A percentile compares a stretch with the other conserved stretches of the same genome.
Conservation (phyloP, 2,113 vertebrate species). For the Globicephala melas region DNA sequence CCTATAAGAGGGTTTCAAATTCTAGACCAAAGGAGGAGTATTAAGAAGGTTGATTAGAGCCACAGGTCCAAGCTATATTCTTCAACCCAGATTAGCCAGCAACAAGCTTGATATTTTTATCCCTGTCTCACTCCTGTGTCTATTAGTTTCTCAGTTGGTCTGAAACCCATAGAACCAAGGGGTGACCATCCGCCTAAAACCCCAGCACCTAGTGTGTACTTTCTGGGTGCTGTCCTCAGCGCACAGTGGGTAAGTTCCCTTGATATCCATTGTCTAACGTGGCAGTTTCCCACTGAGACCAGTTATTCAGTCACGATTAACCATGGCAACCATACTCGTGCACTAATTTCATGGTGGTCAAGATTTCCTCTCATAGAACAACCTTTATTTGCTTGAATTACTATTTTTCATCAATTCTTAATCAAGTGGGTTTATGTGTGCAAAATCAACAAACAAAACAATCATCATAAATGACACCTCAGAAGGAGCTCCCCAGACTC, state of each 20-base stretch:
- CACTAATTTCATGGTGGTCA: slow-evolving; percentile 65
- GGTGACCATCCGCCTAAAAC: background rate
- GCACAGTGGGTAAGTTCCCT: background rate
- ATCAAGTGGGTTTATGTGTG: slow-evolving; percentile 62
- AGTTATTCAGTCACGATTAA: slow-evolving; percentile 45
- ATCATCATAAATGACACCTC: background rate
- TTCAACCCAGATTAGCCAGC: background rate
- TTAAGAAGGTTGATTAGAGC: background rate
- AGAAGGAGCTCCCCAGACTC: background rate
- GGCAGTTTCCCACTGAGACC: slow-evolving; percentile 35
- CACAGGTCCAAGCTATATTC: background rate
- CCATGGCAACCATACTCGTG: slow-evolving; percentile 47
- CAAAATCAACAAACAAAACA: slow-evolving; percentile 49
- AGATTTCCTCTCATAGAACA: slow-evolving; percentile 5
- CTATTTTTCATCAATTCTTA: slow-evolving; percentile 57
- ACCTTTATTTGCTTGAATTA: slow-evolving; percentile 65
- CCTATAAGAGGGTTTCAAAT: background rate
- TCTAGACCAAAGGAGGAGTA: background rate
- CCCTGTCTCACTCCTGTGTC: background rate
- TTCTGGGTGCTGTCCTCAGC: background rate
- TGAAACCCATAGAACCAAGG: background rate
- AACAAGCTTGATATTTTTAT: background rate
- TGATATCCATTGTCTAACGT: background rate
- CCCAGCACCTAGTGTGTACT: background rate
- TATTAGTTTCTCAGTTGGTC: slow-evolving; percentile 22